phyloP scores from a whole-genome alignment of 2,113 vertebrate species.

The Edolisoma coerulescens region DNA sequence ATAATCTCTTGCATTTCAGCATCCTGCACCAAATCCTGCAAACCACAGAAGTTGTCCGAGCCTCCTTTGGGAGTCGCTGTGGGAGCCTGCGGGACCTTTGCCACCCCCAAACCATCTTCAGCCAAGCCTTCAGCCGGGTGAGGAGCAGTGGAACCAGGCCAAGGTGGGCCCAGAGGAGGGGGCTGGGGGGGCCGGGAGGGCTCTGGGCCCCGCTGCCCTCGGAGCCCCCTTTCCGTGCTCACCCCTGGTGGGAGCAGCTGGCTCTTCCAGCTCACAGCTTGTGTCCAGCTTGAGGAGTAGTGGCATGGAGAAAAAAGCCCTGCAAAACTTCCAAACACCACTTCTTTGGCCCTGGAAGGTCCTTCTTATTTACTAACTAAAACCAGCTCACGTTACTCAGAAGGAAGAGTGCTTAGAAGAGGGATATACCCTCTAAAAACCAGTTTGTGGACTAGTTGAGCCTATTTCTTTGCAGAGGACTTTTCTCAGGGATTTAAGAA shows the following conservation, averaged over 20 bases:
- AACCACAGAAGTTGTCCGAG: background rate
- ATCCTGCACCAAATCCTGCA: background rate
- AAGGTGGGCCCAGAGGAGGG: rapidly evolving
- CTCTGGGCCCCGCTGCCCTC: rapidly evolving
- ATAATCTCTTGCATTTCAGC: background rate
- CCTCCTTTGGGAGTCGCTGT: background rate
- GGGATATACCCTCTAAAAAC: background rate
- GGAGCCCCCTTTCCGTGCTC: background rate
- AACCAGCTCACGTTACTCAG: background rate
- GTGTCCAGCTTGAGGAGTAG: rapidly evolving
- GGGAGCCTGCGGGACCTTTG: rapidly evolving
- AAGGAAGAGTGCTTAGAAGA: background rate
- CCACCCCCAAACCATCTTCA: background rate
- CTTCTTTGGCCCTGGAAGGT: background rate
- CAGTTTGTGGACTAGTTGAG: background rate
- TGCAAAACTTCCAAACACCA: background rate
- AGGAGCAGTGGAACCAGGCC: rapidly evolving
- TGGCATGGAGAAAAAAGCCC: rapidly evolving
- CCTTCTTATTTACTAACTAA: background rate
- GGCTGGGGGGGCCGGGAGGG: rapidly evolving
- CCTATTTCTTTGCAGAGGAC: background rate
- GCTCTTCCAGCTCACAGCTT: background rate
- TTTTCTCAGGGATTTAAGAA: background rate
- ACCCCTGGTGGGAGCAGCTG: background rate
- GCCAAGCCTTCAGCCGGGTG: background rate